A percentile compares a stretch with the other conserved stretches of the same genome.
These are phyloP conservation scores for Gasteruption jaculator DNA, from an alignment of 2,888 invertebrate species.

Conservation along the genomic window DNA sequence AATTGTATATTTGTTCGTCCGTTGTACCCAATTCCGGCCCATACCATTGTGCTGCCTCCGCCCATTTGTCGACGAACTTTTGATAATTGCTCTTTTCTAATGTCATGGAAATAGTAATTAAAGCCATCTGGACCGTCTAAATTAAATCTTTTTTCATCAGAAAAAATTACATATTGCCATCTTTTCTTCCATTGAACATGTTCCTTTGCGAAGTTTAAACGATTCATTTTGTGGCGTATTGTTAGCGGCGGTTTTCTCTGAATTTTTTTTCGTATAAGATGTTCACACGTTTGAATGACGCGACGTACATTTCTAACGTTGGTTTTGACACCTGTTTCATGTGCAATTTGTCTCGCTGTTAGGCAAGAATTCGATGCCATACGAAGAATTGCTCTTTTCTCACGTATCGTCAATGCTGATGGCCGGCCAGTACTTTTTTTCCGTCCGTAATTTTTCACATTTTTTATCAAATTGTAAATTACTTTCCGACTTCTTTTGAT, in stretches of 20 bases:
- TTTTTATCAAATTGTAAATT: slow-evolving; percentile 1
- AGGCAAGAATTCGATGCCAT: slow-evolving; percentile 9
- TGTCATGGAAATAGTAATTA: slow-evolving; percentile 16
- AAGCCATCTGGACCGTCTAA: slow-evolving; percentile 10
- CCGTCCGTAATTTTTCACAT: slow-evolving; percentile 2
- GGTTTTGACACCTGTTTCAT: slow-evolving; percentile 8
- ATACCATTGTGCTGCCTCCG: slow-evolving; percentile 2
- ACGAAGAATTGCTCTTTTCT: slow-evolving; percentile 6
- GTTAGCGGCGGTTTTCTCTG: slow-evolving; percentile 6
- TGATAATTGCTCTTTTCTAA: slow-evolving; percentile 12
- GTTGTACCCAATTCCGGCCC: slow-evolving; percentile 1
- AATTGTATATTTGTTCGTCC: slow-evolving; percentile 5
- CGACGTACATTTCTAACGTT: slow-evolving; percentile 3
- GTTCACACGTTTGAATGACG: slow-evolving; percentile 1
- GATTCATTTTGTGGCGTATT: slow-evolving; percentile 4
- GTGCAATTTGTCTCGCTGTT: slow-evolving; percentile 7
- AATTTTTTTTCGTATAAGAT: slow-evolving; percentile 11
- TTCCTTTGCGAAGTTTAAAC: slow-evolving; percentile 7
- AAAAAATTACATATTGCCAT: slow-evolving; percentile 13
- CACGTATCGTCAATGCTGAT: slow-evolving; percentile 5
- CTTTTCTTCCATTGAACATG: slow-evolving; percentile 7
- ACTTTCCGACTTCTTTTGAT: neutral
- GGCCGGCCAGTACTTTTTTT: slow-evolving; percentile 1
- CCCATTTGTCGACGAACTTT: slow-evolving; percentile 10
- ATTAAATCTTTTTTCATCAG: slow-evolving; percentile 16